Evolutionary conservation across 2,888 invertebrate species (phyloP).

Genomic region (Callosobruchus maculatus): DNA sequence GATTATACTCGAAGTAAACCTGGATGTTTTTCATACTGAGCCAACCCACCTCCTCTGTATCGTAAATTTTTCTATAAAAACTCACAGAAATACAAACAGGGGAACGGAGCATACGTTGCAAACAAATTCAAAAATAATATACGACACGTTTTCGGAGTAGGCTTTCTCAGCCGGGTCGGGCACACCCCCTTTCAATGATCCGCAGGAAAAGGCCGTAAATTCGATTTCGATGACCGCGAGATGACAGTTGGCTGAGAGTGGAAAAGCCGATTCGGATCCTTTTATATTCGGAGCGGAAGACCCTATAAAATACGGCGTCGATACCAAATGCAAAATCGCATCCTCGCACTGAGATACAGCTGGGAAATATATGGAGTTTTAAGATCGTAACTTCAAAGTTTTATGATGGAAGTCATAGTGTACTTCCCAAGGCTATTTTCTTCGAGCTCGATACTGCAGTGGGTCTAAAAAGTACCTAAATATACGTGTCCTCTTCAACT

Average conservation of each 20-base stretch:
- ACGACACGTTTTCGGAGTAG: background rate
- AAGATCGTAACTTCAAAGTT: background rate
- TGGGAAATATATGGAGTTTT: background rate
- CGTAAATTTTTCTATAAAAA: background rate
- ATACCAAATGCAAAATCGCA: background rate
- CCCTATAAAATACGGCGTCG: background rate
- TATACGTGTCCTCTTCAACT: too few species aligned
- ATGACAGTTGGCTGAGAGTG: background rate
- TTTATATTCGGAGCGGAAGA: background rate
- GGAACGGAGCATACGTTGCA: background rate
- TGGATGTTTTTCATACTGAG: too few species aligned
- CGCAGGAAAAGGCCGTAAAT: background rate
- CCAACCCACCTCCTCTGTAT: too few species aligned
- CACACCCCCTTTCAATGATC: background rate
- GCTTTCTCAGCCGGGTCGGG: background rate
- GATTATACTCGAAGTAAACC: too few species aligned
- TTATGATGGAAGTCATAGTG: too few species aligned
- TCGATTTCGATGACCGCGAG: slow-evolving; percentile 1
- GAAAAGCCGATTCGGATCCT: background rate
- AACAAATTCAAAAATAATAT: background rate
- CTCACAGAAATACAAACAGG: background rate
- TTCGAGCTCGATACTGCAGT: too few species aligned
- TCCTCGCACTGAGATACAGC: background rate
- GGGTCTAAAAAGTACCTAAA: too few species aligned
- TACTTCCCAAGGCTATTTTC: too few species aligned